Evolutionary conservation across 2,888 invertebrate genomes (phyloP), one percentile per base, ranked within the genome.

Genomic region (Mesorhabditis belari): DNA sequence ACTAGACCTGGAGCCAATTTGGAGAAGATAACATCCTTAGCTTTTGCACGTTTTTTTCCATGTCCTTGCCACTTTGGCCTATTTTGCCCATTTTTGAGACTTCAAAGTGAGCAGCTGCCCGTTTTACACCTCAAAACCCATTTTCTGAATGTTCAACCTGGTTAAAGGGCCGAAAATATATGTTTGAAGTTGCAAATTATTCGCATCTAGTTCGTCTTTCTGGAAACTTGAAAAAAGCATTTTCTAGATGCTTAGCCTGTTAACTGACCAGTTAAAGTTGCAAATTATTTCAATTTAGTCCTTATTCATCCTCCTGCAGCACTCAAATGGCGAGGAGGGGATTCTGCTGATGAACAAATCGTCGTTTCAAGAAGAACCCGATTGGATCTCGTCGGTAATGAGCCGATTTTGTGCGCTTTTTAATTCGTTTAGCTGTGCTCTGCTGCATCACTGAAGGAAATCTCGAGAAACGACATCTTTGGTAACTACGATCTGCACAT

Each of bases 401-500:
- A 19, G 9, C 19, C 6, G 6, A 6, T 50, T 50, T 9, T 6
- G 5, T 50, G 51, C 21, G 19, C 17, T 5, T 50, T 19, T 19
- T 19, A 9, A n/a, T 9, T 23, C 6, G 9, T 50, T 9, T 24
- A 58, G 29, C 57, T 66, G 29, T 28, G 64, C n/a, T 49, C 58
- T 6, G 50, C 52, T 17, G 60, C 70, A 0, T 58, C 65, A n/a
- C 61, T 77, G 25, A 64, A 60, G 4, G 68, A 70, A 44, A 60
- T 80, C 24, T 63, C 68, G 1, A 57, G 67, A 28, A 79, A 79
- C 52, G 76, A 77, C 55, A 69, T 77, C 35, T 79, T 75, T 58
- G 75, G 77, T 24, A 77, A 70, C 44, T 80, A 72, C 50, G 55
- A 61, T 9, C 58, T 66, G 19, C 52, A 49, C n/a, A 44, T 68